A percentile compares a stretch with the other conserved stretches of the same genome.
These are phyloP conservation scores for Antheraea pernyi DNA, from an alignment of 1,140 invertebrate species.

Conservation along the genomic window DNA sequence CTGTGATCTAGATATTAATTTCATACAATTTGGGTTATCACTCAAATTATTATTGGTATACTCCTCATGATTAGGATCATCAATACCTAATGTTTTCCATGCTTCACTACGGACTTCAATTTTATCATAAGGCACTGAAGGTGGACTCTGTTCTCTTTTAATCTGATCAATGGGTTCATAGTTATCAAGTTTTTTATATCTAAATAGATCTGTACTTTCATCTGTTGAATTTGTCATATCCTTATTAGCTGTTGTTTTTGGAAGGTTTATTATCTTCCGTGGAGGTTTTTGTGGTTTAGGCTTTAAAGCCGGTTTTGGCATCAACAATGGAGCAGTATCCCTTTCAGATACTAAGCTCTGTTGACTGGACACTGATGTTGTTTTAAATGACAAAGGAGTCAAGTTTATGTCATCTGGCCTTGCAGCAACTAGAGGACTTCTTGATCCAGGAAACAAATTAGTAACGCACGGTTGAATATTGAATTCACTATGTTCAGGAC, in stretches of 20 bases:
- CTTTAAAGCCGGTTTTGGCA: conserved; percentile 77
- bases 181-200: conserved; percentile 71
- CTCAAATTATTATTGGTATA: conserved; percentile 60
- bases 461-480: conserved; percentile 86
- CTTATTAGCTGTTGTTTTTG: conserved; percentile 62
- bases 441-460: conserved; percentile 87
- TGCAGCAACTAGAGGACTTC: conserved; percentile 85
- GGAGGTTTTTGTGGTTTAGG: conserved; percentile 84
- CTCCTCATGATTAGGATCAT: conserved; percentile 83
- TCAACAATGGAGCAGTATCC: conserved; percentile 65
- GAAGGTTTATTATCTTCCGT: conserved; percentile 79
- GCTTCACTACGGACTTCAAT: conserved; percentile 86
- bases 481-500: conserved; percentile 85
- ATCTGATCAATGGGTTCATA: conserved; percentile 74
- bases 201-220: conserved; percentile 68
- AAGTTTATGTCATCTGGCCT: conserved; percentile 73
- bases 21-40: conserved; percentile 67
- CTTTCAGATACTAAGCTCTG: conserved; percentile 62
- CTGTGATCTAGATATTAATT: conserved; percentile 74
- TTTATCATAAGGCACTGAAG: conserved; percentile 82
- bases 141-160: conserved; percentile 52
- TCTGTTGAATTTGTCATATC: conserved; percentile 61
- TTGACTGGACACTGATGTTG: conserved; percentile 63
- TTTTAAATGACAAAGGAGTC: conserved; percentile 73
- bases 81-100: conserved; percentile 88